Conservation (phyloP, 1,140 invertebrate genomes). For the Palaemon carinicauda region DNA sequence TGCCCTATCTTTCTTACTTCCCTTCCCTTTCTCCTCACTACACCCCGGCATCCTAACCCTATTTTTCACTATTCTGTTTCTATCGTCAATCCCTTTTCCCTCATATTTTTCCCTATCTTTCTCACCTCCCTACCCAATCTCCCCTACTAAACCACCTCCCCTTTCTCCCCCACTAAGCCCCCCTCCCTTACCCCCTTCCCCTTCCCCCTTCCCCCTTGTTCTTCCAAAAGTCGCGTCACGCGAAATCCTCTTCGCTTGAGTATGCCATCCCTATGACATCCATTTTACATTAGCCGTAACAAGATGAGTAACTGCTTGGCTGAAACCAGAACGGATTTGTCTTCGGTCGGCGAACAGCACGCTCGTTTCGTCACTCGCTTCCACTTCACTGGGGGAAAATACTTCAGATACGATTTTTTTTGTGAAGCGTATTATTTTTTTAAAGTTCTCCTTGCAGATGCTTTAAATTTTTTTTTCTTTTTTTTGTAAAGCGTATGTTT, state of each 20-base stretch:
- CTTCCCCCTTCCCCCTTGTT: neutral
- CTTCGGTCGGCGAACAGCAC: neutral
- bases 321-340: neutral
- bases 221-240: neutral
- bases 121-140: neutral
- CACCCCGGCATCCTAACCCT: no score
- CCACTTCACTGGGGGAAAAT: no score
- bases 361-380: no score
- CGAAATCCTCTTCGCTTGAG: conserved; percentile 3
- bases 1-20: neutral
- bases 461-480: no score
- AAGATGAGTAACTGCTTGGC: conserved; percentile 37
- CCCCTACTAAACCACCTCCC: no score
- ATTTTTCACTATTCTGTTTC: neutral
- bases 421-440: no score
- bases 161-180: neutral
- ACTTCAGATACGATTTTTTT: no score
- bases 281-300: conserved; percentile 48
- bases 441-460: no score
- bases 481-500: no score
- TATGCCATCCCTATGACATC: conserved; percentile 21
- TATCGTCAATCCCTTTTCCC: neutral
- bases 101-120: neutral
- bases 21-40: neutral
- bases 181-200: neutral